These are phyloP conservation scores for Cuculus canorus DNA, from an alignment of 2,797 vertebrate species.

Conservation along the genomic window DNA sequence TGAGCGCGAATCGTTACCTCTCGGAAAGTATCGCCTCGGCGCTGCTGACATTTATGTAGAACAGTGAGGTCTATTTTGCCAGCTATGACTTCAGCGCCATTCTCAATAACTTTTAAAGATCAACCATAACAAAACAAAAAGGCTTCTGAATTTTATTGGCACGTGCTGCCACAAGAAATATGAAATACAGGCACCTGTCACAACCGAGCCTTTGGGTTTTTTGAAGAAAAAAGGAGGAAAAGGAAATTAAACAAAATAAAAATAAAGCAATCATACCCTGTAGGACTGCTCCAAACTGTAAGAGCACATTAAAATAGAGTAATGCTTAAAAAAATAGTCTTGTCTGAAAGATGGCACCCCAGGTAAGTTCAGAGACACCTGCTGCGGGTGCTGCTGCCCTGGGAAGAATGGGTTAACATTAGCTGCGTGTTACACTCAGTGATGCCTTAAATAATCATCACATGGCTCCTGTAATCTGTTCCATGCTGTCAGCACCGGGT, in stretches of 20 bases:
- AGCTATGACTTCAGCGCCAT: constrained; percentile 54
- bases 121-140: constrained; percentile 72
- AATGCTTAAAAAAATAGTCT: background rate
- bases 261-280: background rate
- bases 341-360: background rate
- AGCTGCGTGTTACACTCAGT: constrained; percentile 52
- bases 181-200: constrained; percentile 58
- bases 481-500: constrained; percentile 96
- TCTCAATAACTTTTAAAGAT: constrained; percentile 79
- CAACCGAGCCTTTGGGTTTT: constrained; percentile 16
- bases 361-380: background rate
- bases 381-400: background rate
- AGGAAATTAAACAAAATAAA: background rate
- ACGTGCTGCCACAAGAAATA: constrained; percentile 61
- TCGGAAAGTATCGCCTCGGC: constrained; percentile 36
- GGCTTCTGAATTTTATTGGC: constrained; percentile 68
- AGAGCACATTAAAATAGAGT: background rate
- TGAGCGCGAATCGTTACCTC: background rate
- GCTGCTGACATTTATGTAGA: constrained; percentile 76
- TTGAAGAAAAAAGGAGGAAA: background rate
- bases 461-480: constrained; percentile 91
- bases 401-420: constrained; percentile 78
- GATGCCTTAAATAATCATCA: constrained; percentile 90
- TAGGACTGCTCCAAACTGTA: background rate
- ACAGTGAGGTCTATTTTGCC: constrained; percentile 66